These are phyloP conservation scores for Sakesphorus luctuosus DNA, from an alignment of 2,113 vertebrate species.

Conservation along the genomic window DNA sequence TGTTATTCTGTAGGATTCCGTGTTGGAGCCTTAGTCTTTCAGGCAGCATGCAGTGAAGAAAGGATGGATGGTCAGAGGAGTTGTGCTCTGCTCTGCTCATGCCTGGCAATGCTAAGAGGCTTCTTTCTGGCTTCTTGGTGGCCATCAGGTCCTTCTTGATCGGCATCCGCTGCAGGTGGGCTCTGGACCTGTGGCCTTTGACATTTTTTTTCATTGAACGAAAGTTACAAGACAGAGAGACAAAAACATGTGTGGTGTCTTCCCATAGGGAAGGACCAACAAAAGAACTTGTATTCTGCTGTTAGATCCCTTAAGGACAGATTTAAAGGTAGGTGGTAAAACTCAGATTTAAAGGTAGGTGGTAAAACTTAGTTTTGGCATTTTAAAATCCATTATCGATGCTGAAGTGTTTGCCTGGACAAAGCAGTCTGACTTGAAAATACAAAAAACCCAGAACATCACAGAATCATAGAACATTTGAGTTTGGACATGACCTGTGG, in stretches of 20 bases:
- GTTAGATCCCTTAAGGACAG: not conserved
- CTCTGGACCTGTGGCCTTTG: not conserved
- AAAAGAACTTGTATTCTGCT: not conserved
- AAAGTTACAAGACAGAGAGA: not conserved
- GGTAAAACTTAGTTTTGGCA: not conserved
- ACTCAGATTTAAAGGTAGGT: not conserved
- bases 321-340: not conserved
- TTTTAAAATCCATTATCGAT: not conserved
- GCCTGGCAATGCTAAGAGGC: not conserved
- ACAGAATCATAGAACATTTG: not conserved
- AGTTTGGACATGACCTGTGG: not conserved
- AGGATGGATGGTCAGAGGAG: not conserved
- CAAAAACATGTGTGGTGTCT: not conserved
- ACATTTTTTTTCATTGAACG: not conserved
- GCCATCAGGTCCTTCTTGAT: not conserved
- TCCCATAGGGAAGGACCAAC: not conserved
- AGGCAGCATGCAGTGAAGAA: not conserved
- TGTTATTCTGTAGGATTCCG: fast-evolving
- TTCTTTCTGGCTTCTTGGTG: not conserved
- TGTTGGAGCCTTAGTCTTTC: not conserved
- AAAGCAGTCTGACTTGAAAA: not conserved
- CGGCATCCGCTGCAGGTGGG: not conserved
- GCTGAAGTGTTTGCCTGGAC: not conserved
- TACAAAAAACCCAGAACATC: not conserved
- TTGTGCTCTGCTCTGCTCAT: not conserved